A percentile compares a stretch with the other conserved stretches of the same genome.
phyloP scores from a whole-genome alignment of 2,888 invertebrate genomes.

The Apantesis nais region DNA sequence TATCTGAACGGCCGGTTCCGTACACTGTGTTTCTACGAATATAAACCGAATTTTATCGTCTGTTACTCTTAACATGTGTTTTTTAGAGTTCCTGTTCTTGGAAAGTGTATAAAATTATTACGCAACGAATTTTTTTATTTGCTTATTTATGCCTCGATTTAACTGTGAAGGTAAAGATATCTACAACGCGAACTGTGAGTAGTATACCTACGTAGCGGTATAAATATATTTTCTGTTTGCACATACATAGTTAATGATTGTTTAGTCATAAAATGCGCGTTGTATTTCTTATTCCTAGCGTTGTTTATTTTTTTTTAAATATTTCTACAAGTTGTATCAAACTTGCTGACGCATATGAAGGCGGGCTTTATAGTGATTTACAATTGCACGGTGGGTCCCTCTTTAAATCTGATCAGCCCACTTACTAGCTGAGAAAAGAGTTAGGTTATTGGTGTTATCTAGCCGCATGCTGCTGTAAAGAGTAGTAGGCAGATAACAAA shows the following conservation, averaged over 20 bases:
- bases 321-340: neutral
- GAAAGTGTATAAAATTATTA: slow-evolving; percentile 14
- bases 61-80: slow-evolving; percentile 15
- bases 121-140: slow-evolving; percentile 8
- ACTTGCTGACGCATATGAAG: neutral
- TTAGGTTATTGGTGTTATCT: neutral
- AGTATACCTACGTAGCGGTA: neutral
- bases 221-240: neutral
- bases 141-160: slow-evolving; percentile 2
- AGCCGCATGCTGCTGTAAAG: neutral
- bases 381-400: neutral
- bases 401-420: neutral
- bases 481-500: neutral
- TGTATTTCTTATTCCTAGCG: neutral
- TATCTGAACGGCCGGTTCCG: slow-evolving; percentile 8
- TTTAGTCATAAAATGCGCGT: neutral
- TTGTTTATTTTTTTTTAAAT: neutral
- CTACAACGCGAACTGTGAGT: neutral
- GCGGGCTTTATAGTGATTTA: neutral
- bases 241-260: neutral
- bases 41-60: slow-evolving; percentile 17
- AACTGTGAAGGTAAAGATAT: slow-evolving; percentile 6
- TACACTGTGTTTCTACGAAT: slow-evolving; percentile 16
- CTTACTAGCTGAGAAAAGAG: neutral
- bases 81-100: slow-evolving; percentile 22